Percentiles rank a stretch among this genome's conserved stretches.
phyloP scores from a whole-genome alignment of 1,140 invertebrate species.

The Macrocentrus cingulum region DNA sequence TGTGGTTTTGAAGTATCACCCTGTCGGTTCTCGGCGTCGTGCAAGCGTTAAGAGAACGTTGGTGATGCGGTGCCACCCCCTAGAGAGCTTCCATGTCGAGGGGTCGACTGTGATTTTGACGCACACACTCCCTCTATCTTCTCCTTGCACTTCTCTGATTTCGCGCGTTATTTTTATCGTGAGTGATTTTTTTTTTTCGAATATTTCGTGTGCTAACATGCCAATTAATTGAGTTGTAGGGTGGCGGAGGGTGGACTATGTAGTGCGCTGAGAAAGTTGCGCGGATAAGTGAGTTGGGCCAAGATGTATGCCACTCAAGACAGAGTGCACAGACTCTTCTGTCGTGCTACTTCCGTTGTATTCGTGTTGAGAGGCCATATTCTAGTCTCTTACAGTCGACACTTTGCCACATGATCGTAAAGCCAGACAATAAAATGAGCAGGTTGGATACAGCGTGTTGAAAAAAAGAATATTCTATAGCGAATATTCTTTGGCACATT shows the following conservation, averaged over 20 bases:
- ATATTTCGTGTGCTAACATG: too few species aligned
- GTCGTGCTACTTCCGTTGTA: constrained; percentile 7
- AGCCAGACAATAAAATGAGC: neutral
- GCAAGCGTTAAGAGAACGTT: neutral
- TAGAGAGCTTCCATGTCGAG: constrained; percentile 5
- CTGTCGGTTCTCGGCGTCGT: neutral
- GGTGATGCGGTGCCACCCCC: too few species aligned
- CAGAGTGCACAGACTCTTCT: constrained; percentile 16
- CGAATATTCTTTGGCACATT: too few species aligned
- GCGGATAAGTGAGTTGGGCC: too few species aligned
- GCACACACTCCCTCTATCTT: constrained; percentile 1
- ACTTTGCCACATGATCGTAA: neutral
- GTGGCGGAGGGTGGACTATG: too few species aligned
- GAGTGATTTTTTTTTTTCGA: neutral
- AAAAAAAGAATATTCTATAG: too few species aligned
- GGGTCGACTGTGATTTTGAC: constrained; percentile 13
- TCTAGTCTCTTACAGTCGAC: constrained; percentile 4
- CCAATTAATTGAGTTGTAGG: too few species aligned
- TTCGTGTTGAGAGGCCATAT: constrained; percentile 19
- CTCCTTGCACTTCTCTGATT: constrained; percentile 6
- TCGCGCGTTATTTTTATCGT: constrained; percentile 6
- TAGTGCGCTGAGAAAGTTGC: too few species aligned
- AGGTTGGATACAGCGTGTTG: too few species aligned
- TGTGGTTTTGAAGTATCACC: too few species aligned
- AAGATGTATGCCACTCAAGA: constrained; percentile 18